Evolutionary conservation across 2,113 vertebrate genomes (phyloP).

Genomic region (Pedetes capensis): DNA sequence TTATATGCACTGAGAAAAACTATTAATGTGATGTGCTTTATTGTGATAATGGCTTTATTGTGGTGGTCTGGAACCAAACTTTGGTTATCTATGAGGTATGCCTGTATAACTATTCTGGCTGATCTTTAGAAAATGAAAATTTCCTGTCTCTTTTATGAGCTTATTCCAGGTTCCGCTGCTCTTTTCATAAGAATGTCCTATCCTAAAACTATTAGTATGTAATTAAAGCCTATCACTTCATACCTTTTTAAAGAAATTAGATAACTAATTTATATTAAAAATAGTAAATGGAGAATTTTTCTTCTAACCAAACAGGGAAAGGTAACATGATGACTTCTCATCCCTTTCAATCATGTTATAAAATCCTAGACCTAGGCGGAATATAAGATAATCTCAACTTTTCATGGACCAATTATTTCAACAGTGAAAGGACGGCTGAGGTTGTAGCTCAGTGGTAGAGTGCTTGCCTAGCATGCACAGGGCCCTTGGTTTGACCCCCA

Average conservation of each 20-base stretch:
- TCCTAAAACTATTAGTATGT: neutral
- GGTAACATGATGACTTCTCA: constrained; percentile 35
- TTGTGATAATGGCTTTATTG: neutral
- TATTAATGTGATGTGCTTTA: neutral
- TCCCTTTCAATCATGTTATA: constrained; percentile 16
- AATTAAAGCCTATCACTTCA: neutral
- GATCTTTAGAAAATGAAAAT: constrained; percentile 12
- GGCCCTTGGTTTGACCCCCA: neutral
- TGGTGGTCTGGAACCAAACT: neutral
- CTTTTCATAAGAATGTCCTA: constrained; percentile 11
- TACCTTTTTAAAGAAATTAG: neutral
- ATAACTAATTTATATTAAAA: constrained; percentile 23
- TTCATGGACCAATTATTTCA: constrained; percentile 38
- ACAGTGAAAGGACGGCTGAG: neutral
- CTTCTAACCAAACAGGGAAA: too few species aligned
- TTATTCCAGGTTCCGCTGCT: neutral
- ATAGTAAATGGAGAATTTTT: too few species aligned
- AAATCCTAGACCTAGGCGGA: neutral
- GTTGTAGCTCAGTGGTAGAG: neutral
- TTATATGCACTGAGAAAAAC: neutral
- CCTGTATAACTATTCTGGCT: neutral
- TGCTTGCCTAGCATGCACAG: neutral
- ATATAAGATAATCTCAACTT: neutral
- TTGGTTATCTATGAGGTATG: neutral
- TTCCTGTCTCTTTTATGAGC: neutral